Conservation (phyloP, 2,113 vertebrate genomes). For the Struthio camelus region DNA sequence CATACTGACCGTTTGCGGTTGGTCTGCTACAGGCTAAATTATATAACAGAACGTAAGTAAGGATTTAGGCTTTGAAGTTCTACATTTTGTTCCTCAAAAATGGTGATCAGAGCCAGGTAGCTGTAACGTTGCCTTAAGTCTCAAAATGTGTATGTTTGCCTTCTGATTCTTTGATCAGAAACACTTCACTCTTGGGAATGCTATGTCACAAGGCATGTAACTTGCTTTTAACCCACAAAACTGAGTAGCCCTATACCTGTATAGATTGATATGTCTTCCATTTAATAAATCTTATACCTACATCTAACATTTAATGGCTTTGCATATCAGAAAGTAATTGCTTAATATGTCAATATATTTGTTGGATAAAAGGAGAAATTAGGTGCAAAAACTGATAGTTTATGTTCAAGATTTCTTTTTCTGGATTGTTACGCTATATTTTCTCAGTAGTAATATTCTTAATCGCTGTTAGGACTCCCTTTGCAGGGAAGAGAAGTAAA, state of each 20-base stretch:
- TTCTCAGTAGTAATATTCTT: neutral
- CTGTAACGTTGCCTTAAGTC: conserved; percentile 6
- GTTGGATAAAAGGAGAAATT: neutral
- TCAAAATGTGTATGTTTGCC: neutral
- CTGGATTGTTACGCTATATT: neutral
- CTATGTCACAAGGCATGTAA: neutral
- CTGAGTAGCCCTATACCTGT: neutral
- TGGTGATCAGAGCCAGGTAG: neutral
- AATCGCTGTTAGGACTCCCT: neutral
- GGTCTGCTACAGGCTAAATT: conserved; percentile 33
- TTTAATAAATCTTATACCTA: neutral
- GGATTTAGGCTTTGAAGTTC: conserved; percentile 55
- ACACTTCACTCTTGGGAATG: neutral
- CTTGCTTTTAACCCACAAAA: neutral
- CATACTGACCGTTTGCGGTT: neutral
- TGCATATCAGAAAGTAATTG: neutral
- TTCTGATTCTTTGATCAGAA: neutral
- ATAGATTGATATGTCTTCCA: neutral
- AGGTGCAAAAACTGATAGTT: neutral
- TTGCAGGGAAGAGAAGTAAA: neutral
- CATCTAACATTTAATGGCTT: neutral
- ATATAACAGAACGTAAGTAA: conserved; percentile 48
- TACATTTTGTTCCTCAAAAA: conserved; percentile 41
- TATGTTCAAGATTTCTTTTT: neutral
- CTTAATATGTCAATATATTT: neutral